These are phyloP conservation scores for Lindbergichthys nudifrons DNA, from an alignment of 2,797 vertebrate genomes.

Conservation along the genomic window DNA sequence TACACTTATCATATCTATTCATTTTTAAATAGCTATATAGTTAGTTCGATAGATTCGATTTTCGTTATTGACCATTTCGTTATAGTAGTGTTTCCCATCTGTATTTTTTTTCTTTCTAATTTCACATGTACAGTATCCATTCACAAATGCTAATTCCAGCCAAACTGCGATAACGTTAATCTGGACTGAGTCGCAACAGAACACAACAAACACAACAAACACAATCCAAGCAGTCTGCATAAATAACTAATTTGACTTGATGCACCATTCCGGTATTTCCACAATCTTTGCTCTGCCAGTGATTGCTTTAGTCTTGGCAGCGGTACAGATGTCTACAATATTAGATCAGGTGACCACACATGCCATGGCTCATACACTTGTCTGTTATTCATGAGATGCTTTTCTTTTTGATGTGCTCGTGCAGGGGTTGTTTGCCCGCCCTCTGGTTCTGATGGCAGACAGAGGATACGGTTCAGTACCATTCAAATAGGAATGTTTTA, in stretches of 20 bases:
- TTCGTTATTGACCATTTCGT: neutral
- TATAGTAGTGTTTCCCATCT: neutral
- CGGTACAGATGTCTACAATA: constrained; percentile 62
- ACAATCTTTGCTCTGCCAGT: constrained; percentile 46
- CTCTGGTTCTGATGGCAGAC: constrained; percentile 25
- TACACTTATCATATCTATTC: too few relatives aligned
- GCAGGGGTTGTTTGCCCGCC: constrained; percentile 26
- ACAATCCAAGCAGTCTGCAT: constrained; percentile 45
- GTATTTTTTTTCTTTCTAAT: neutral
- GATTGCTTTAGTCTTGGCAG: constrained; percentile 60
- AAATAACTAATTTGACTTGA: constrained; percentile 64
- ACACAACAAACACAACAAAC: constrained; percentile 47
- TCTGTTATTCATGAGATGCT: constrained; percentile 56
- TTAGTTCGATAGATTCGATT: neutral
- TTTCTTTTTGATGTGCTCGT: constrained; percentile 5
- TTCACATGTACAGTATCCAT: neutral
- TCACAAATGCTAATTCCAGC: constrained; percentile 8
- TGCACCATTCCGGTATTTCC: constrained; percentile 45
- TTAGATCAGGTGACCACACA: constrained; percentile 60
- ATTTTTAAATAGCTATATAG: too few relatives aligned
- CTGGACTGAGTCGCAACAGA: constrained; percentile 40
- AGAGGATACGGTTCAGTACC: constrained; percentile 20
- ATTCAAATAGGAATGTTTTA: constrained; percentile 40
- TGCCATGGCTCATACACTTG: constrained; percentile 40
- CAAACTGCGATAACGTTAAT: constrained; percentile 52